Conservation (phyloP, 1,140 invertebrate species). For the Pseudomyrmex cubaensis region DNA sequence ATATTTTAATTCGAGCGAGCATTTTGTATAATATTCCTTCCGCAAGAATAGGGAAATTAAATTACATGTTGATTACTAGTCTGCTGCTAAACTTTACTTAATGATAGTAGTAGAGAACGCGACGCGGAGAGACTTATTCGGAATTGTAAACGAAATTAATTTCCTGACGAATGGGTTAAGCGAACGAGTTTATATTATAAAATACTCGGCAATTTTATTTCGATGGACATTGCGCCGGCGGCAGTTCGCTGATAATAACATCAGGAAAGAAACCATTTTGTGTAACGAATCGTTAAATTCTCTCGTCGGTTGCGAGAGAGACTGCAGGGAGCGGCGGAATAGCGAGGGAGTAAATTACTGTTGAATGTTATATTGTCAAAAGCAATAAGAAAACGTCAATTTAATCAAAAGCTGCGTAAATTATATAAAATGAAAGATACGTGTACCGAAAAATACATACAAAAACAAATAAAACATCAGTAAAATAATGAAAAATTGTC, state of each 20-base stretch:
- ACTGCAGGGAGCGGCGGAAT: background rate
- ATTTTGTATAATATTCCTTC: conserved; percentile 17
- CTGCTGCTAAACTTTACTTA: conserved; percentile 22
- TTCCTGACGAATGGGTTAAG: conserved; percentile 51
- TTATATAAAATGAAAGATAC: background rate
- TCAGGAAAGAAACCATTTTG: conserved; percentile 51
- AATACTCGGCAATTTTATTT: conserved; percentile 52
- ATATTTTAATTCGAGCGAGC: conserved; percentile 1
- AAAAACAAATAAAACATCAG: background rate
- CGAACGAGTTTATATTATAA: conserved; percentile 57
- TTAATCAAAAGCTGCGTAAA: conserved; percentile 8
- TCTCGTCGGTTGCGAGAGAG: conserved; percentile 36
- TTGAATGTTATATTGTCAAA: conserved; percentile 34
- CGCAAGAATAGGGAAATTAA: conserved; percentile 40
- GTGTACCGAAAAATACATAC: background rate
- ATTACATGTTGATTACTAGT: conserved; percentile 53
- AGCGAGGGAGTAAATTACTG: conserved; percentile 17
- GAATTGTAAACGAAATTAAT: conserved; percentile 59
- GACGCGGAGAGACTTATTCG: conserved; percentile 39
- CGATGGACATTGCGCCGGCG: conserved; percentile 33
- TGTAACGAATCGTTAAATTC: conserved; percentile 61
- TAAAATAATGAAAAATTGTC: background rate
- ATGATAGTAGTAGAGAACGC: background rate
- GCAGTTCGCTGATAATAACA: conserved; percentile 53
- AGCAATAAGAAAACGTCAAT: conserved; percentile 32